Evolutionary conservation across 2,888 invertebrate species (phyloP).

Genomic region (Caenorhabditis sp.): DNA sequence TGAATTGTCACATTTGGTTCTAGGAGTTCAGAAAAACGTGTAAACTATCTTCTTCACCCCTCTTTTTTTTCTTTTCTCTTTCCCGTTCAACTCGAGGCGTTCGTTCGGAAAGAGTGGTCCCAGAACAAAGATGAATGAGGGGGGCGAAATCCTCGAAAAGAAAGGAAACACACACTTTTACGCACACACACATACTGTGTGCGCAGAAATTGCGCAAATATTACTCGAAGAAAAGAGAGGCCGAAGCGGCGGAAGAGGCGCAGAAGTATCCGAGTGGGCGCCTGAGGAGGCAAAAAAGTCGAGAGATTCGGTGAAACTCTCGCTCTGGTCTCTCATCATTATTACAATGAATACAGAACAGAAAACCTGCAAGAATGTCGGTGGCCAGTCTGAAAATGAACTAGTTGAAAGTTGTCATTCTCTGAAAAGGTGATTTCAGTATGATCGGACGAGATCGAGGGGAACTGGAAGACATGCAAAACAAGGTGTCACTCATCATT

Average conservation of each 20-base stretch:
- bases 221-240: constrained; percentile 32
- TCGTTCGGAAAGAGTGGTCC: constrained; percentile 5
- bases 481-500: no score
- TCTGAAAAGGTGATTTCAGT: no score
- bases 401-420: no score
- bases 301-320: constrained; percentile 54
- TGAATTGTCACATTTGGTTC: constrained; percentile 11
- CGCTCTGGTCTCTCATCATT: constrained; percentile 32
- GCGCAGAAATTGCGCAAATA: constrained; percentile 43
- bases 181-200: constrained; percentile 33
- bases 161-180: constrained; percentile 31
- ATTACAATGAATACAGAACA: constrained; percentile 27
- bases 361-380: background rate
- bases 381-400: background rate
- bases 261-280: constrained; percentile 52
- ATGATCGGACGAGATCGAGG: no score
- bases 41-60: no score
- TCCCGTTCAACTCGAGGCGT: background rate
- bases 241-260: constrained; percentile 28
- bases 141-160: constrained; percentile 27
- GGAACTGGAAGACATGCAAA: no score
- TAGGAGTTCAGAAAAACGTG: constrained; percentile 7
- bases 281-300: constrained; percentile 33
- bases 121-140: constrained; percentile 17
- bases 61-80: background rate